These are phyloP conservation scores for Sesamia nonagrioides DNA, from an alignment of 1,140 invertebrate species.

Conservation along the genomic window DNA sequence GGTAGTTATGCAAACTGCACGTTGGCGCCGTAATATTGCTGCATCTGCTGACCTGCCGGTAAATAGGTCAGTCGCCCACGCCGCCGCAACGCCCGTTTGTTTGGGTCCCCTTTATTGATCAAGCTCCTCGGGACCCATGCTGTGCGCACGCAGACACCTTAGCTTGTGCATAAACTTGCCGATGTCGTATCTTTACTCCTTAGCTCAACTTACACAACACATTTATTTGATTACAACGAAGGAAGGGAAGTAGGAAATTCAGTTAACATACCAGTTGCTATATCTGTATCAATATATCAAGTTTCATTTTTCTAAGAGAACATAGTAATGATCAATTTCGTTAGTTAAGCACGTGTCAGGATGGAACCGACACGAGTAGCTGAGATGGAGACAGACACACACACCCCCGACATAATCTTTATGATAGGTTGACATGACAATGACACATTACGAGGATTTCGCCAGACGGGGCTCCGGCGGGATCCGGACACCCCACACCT, in stretches of 20 bases:
- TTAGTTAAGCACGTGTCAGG: conserved; percentile 19
- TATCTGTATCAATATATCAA: background rate
- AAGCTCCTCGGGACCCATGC: conserved; percentile 50
- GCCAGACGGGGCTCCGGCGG: conserved; percentile 17
- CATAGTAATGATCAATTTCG: too few species aligned
- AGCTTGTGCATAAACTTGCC: conserved; percentile 33
- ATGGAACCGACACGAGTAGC: conserved; percentile 19
- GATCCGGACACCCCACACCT: background rate
- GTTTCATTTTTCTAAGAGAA: background rate
- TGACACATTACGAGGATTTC: background rate
- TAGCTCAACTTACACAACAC: background rate
- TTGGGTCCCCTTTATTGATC: conserved; percentile 83
- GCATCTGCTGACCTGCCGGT: conserved; percentile 64
- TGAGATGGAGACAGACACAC: conserved; percentile 29
- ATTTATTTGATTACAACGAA: background rate
- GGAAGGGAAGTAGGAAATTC: background rate
- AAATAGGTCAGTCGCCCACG: conserved; percentile 82
- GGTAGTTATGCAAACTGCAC: conserved; percentile 53
- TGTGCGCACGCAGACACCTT: conserved; percentile 70
- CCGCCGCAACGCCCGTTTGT: conserved; percentile 74
- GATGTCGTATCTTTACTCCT: conserved; percentile 26
- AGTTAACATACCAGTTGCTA: background rate
- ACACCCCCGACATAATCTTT: conserved; percentile 34
- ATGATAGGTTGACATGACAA: conserved; percentile 28
- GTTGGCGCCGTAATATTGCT: conserved; percentile 56